Base-by-base conservation (phyloP, 2,797 vertebrate species). In the Hirundo rustica region DNA sequence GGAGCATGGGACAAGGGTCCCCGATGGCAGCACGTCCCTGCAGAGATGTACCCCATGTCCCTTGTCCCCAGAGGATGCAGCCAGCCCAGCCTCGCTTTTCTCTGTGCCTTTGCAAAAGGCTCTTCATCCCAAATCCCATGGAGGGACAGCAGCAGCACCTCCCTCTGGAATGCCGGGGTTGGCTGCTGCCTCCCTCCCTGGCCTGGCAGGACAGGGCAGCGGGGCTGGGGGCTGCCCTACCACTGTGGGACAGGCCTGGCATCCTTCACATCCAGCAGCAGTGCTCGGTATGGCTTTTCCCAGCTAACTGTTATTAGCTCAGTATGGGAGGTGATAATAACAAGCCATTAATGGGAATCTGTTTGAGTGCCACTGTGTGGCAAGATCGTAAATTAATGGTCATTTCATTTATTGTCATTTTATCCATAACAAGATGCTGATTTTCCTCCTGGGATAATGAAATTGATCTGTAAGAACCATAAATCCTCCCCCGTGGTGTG, bases 401-500 rank as follows among this genome's bases (percentile, higher is more conserved):
- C 9, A 7, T 90, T 94, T 96, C 96, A 95, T 97, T 96, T 96
- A 97, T 97, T 95, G 94, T 93, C 95, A 93, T 85, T 96, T 95
- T 95, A 96, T 75, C 84, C 81, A 85, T 93, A 95, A 79, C 83
- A 53, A 83, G 86, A 90, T 76, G 89, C 93, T 95, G 92, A 87
- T 96, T 96, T 95, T 87, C 93, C 93, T 85, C 95, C 84, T 13
- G 51, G 92, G 96, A 95, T 96, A 93, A 95, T 55, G 90, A 95
- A 92, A 96, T 96, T 83, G 76, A 92, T 96, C 96, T 88, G 92
- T 71, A 80, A 94, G 93, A 97, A 58, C 58, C 93, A 94, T 97
- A 93, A 53, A 91, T 97, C 94, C 95, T 89, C 85, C 30, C 30
- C 86, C 3, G 3, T 26, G 65, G 67, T 51, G 71, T 13, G 8